Base-by-base conservation (phyloP, 2,797 vertebrate genomes). In the Malacoctenus gilli region DNA sequence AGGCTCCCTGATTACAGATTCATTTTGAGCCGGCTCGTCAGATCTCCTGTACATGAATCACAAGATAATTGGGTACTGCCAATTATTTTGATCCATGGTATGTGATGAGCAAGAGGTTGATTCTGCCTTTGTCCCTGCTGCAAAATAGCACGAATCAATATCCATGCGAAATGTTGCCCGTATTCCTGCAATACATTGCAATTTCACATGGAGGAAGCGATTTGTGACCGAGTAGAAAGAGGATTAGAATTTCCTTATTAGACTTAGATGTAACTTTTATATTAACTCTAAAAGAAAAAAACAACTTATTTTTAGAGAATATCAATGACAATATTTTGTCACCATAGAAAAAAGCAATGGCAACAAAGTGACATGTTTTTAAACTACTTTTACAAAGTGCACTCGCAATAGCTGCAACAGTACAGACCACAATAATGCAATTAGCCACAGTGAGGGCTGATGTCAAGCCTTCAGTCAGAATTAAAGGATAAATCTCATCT, bases 51-150 rank as follows among this genome's bases (percentile, higher is more conserved):
- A 67, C 75, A 87, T 49, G 72, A 84, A 88, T 88, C 81, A 71
- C 58, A 51, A 79, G 58, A 79, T 87, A 89, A 90, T 87, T 86
- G 79, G 81, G 44, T 16, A 30, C 65, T 62, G 78, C 71, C 85
- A 90, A 87, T 89, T 87, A 88, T 82, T 84, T 74, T 85, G 85
- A 87, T 81, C 72, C 74, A 81, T 75, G 16, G 51, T 59, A 35
- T 77, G 72, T 67, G 72, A 89, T 80, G 43, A 79, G 64, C 59
- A 54, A 71, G 67, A 76, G 53, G 52, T 64, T 73, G 60, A 76
- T 72, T 69, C 61, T 55, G 59, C 43, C 16, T 47, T 51, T 72
- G 60, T 62, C 39, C 46, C 44, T 68, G 16, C 40, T 54, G 72
- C 46, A 58, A 75, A 72, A 70, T 7, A 73, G 25, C 40, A 40